Percentiles rank a stretch among this genome's conserved stretches.
phyloP scores from a whole-genome alignment of 2,113 vertebrate genomes.

The Brienomyrus longianalis region DNA sequence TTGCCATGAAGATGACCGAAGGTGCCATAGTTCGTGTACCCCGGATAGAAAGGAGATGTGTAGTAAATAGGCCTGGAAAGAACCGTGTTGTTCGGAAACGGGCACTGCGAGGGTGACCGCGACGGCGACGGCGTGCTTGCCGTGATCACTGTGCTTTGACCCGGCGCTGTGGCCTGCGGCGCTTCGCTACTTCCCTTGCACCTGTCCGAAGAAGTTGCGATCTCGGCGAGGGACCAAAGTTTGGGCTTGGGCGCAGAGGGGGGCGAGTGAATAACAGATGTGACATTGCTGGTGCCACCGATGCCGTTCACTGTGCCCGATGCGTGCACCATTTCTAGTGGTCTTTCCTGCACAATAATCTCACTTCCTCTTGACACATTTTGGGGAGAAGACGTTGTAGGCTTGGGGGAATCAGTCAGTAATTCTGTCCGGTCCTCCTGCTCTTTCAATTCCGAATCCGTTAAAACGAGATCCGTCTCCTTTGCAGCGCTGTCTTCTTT shows the following conservation, averaged over 20 bases:
- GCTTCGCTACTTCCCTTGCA: slow-evolving; percentile 68
- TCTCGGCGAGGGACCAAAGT: slow-evolving; percentile 93
- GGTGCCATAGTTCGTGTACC: slow-evolving; percentile 96
- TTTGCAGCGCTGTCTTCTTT: slow-evolving; percentile 63
- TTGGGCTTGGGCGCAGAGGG: slow-evolving; percentile 84
- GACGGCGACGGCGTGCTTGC: slow-evolving; percentile 66
- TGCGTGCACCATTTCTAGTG: slow-evolving; percentile 54
- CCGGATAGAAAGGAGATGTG: slow-evolving; percentile 91
- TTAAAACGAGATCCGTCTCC: slow-evolving; percentile 69
- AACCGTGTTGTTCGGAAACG: slow-evolving; percentile 80
- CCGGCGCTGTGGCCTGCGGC: slow-evolving; percentile 53
- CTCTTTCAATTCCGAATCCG: slow-evolving; percentile 87
- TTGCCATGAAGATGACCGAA: slow-evolving; percentile 89
- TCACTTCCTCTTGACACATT: slow-evolving; percentile 52
- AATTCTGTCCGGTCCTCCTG: slow-evolving; percentile 70
- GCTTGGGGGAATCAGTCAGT: slow-evolving; percentile 57
- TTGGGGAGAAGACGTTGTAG: slow-evolving; percentile 67
- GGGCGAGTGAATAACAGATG: slow-evolving; percentile 87
- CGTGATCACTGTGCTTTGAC: slow-evolving; percentile 57
- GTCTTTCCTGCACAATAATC: slow-evolving; percentile 54
- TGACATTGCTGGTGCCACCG: slow-evolving; percentile 55
- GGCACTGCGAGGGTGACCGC: slow-evolving; percentile 81
- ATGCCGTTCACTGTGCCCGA: slow-evolving; percentile 44
- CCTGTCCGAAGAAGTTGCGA: slow-evolving; percentile 91
- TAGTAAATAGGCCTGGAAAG: slow-evolving; percentile 91